These are phyloP conservation scores for Caenorhabditis tropicalis DNA, from an alignment of 1,140 invertebrate species.

Conservation along the genomic window DNA sequence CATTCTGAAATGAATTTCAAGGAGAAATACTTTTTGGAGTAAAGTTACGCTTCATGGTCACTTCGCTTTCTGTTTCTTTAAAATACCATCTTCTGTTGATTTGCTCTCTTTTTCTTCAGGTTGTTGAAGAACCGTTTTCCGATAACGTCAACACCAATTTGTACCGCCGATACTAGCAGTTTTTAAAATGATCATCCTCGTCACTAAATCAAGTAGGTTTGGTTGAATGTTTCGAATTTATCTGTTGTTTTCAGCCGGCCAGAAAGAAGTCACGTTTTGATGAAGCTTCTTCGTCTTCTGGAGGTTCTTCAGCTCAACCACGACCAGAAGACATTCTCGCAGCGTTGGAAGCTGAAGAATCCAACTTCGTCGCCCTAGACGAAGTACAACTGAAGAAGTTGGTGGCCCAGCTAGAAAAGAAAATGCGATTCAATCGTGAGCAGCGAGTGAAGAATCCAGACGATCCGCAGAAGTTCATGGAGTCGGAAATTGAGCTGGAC, in stretches of 20 bases:
- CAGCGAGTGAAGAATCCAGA: slow-evolving; percentile 98
- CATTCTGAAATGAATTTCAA: too few species aligned
- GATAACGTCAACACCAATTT: too few species aligned
- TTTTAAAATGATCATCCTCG: slow-evolving; percentile 1
- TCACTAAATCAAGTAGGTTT: slow-evolving; percentile 17
- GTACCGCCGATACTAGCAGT: too few species aligned
- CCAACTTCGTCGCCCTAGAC: slow-evolving; percentile 49
- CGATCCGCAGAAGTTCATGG: slow-evolving; percentile 96
- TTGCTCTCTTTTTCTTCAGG: too few species aligned
- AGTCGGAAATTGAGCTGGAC: slow-evolving; percentile 94
- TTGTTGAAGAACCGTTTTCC: too few species aligned
- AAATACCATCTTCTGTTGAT: too few species aligned
- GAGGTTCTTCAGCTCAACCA: slow-evolving; percentile 8
- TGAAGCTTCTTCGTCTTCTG: neutral
- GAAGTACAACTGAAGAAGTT: slow-evolving; percentile 49
- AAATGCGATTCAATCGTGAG: slow-evolving; percentile 91
- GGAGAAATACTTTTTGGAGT: too few species aligned
- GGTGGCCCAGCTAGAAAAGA: slow-evolving; percentile 83
- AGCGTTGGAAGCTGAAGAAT: slow-evolving; percentile 56
- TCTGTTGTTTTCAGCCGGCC: neutral
- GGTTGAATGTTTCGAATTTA: neutral
- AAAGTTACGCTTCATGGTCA: too few species aligned
- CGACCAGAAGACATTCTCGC: slow-evolving; percentile 55
- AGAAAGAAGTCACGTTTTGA: slow-evolving; percentile 42
- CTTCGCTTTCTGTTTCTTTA: too few species aligned